These are phyloP conservation scores for Chaenogobius annularis DNA, from an alignment of 2,113 vertebrate species.

Conservation along the genomic window DNA sequence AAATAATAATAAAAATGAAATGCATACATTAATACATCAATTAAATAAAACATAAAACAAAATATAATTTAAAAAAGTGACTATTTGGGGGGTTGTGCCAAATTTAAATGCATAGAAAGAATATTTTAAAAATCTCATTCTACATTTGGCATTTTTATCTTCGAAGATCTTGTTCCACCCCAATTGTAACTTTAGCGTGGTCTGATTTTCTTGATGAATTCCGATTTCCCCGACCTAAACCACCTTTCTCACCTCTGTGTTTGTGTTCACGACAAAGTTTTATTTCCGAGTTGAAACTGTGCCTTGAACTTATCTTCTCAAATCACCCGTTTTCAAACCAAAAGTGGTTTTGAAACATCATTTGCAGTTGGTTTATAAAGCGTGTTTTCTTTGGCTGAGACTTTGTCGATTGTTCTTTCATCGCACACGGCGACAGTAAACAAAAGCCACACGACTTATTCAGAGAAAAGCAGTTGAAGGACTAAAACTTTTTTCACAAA, in stretches of 20 bases:
- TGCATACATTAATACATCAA: too few species aligned
- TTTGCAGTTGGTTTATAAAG: not conserved
- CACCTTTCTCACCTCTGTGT: not conserved
- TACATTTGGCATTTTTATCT: too few species aligned
- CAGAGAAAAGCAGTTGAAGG: not conserved
- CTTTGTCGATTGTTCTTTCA: not conserved
- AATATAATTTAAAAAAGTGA: too few species aligned
- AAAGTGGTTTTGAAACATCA: not conserved
- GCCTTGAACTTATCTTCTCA: not conserved
- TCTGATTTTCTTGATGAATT: not conserved
- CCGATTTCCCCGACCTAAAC: not conserved
- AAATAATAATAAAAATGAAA: too few species aligned
- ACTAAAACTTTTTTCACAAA: constrained; percentile 34
- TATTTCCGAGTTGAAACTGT: not conserved
- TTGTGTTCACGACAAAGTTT: not conserved
- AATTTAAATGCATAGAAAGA: too few species aligned
- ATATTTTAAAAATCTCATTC: too few species aligned
- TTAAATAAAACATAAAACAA: too few species aligned
- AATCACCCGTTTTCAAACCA: not conserved
- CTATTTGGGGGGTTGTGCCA: too few species aligned
- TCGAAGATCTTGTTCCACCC: not conserved
- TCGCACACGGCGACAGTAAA: not conserved
- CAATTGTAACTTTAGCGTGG: not conserved
- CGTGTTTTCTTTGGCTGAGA: not conserved
- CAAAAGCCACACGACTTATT: not conserved